Evolutionary conservation across 2,113 vertebrate genomes (phyloP).

Genomic region (Oxyura jamaicensis): DNA sequence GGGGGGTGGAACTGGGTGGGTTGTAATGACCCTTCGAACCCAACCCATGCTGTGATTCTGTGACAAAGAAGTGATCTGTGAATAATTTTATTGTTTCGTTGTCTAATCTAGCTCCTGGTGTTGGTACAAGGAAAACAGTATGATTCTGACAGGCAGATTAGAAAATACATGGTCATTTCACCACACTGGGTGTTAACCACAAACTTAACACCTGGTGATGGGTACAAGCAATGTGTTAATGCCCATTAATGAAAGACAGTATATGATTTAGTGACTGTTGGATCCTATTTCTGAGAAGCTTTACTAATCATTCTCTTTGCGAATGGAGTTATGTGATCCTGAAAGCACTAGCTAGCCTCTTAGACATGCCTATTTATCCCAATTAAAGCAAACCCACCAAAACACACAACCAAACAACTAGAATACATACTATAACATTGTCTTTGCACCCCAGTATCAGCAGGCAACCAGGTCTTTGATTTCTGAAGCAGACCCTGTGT

Average conservation of each 20-base stretch:
- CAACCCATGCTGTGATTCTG: no score
- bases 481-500: neutral
- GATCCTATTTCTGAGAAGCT: neutral
- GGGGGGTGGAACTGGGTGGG: no score
- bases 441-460: neutral
- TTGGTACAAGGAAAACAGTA: neutral
- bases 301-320: neutral
- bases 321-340: neutral
- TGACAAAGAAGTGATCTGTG: neutral
- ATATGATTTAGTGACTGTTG: neutral
- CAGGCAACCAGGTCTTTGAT: neutral
- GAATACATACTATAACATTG: neutral
- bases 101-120: neutral
- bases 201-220: neutral
- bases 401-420: neutral
- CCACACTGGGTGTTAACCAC: neutral
- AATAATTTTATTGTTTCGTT: neutral
- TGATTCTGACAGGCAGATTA: neutral
- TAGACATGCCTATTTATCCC: neutral
- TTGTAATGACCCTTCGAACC: no score
- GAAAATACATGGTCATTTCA: neutral
- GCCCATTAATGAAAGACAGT: neutral
- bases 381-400: neutral
- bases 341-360: neutral
- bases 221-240: neutral